A percentile compares a stretch with the other conserved stretches of the same genome.
phyloP scores from a whole-genome alignment of 1,140 invertebrate genomes.

The Homalodisca vitripennis region DNA sequence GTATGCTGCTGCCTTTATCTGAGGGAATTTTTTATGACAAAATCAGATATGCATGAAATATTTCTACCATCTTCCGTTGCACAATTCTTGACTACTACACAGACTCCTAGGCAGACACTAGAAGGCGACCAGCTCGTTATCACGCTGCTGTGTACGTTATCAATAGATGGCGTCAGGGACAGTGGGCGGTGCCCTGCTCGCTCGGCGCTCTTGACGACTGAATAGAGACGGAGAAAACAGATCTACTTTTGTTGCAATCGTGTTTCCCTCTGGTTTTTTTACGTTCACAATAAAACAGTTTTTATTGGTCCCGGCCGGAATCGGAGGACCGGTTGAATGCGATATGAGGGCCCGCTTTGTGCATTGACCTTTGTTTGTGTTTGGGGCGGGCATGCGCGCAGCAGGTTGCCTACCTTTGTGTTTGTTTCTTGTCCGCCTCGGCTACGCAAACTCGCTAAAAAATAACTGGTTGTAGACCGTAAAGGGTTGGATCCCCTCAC shows the following conservation, averaged over 20 bases:
- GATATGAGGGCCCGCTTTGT: too few species aligned
- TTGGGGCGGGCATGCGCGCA: not conserved
- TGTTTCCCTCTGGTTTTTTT: constrained; percentile 10
- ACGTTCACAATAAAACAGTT: constrained; percentile 15
- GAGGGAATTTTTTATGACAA: too few species aligned
- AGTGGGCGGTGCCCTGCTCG: constrained; percentile 2
- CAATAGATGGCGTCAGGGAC: constrained; percentile 12
- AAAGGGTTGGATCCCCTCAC: constrained; percentile 7
- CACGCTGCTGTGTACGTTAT: constrained; percentile 18
- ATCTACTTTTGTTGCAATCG: constrained; percentile 6
- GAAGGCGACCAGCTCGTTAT: not conserved
- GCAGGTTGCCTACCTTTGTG: constrained; percentile 8
- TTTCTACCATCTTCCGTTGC: too few species aligned
- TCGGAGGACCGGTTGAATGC: too few species aligned
- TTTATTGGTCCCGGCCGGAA: not conserved
- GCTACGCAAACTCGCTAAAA: constrained; percentile 13
- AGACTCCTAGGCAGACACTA: not conserved
- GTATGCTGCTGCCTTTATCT: too few species aligned
- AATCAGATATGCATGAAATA: too few species aligned
- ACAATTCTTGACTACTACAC: too few species aligned
- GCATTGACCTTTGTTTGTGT: too few species aligned
- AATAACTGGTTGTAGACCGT: constrained; percentile 12
- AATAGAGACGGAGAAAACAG: constrained; percentile 8
- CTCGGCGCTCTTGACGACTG: too few species aligned
- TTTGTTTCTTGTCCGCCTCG: constrained; percentile 11